Base-by-base conservation (phyloP, 2,113 vertebrate species). In the Bubo scandiacus region DNA sequence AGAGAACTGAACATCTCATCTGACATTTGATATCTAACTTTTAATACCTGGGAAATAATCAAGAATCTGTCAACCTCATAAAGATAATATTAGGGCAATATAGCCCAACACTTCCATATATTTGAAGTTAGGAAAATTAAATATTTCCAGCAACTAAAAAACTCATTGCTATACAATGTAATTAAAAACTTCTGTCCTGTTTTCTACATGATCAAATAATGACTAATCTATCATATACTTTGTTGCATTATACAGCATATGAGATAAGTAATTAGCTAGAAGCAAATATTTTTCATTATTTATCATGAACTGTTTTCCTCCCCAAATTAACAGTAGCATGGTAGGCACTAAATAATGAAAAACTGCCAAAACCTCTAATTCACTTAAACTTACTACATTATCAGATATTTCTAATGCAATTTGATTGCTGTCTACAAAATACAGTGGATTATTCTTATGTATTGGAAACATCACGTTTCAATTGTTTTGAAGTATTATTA, bases 241-340 rank as follows among this genome's bases (percentile, higher is more conserved):
- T 52, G 62, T 77, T 94, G 62, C 45, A 68, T 90, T 90, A 67
- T 72, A 58, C 17, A 92, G 36, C 12, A 43, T 54, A 83, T 19
- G 21, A 90, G 42, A 49, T 83, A 68, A 90, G 34, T 77, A 88
- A 92, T 86, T 75, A 93, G 52, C 43, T 77, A 65, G 86, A 90
- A 95, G 61, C 52, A 87, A 92, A 72, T 75, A 5, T 75, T 87
- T 74, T 91, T 79, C 55, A 81, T 91, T 91, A 89, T 89, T 93
- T 78, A 83, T 70, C 32, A 55, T 57, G 6, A 86, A 62, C 36
- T 34, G 7, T 72, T 93, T 81, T 92, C 58, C 26, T 93, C 23
- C n/a, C 15, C 29, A 87, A 71, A 94, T 75, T 67, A 91, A 55
- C 57, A 54, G 57, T 47, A 95, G 16, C 18, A 78, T 22, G 21